These are phyloP conservation scores for Priocnemis perturbator DNA, from an alignment of 2,888 invertebrate genomes.

Conservation along the genomic window DNA sequence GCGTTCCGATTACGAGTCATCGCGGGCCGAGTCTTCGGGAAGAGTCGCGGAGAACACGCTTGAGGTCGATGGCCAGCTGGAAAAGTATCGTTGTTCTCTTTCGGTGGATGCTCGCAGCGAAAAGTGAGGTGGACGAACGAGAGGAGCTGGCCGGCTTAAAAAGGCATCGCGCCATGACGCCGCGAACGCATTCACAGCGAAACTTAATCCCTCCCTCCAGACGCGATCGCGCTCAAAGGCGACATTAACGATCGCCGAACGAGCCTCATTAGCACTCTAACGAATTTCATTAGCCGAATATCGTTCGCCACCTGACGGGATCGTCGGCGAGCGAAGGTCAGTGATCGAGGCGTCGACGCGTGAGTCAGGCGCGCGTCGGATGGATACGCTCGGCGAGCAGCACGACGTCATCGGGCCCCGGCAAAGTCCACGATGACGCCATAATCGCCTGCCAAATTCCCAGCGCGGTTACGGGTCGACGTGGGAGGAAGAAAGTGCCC, in stretches of 20 bases:
- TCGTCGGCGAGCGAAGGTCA: not conserved
- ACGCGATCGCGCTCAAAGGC: no score
- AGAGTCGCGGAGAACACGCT: not conserved
- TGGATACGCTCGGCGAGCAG: no score
- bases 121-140: constrained; percentile 30
- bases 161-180: no score
- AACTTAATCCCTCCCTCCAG: no score
- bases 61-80: constrained; percentile 28
- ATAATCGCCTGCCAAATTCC: constrained; percentile 24
- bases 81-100: constrained; percentile 39
- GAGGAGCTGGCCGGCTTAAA: no score
- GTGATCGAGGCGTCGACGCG: no score
- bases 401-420: no score
- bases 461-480: constrained; percentile 22
- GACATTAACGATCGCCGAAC: no score
- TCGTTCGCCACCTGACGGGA: not conserved
- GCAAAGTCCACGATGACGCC: constrained; percentile 12
- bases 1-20: no score
- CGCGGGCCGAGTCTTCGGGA: not conserved
- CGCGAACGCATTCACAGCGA: constrained; percentile 1
- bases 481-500: no score
- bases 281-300: not conserved
- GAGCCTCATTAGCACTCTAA: not conserved
- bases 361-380: no score
- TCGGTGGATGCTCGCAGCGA: constrained; percentile 31